Evolutionary conservation across 2,888 invertebrate species (phyloP), one percentile per base, ranked within the genome.

Genomic region (Calameuta pallipes): DNA sequence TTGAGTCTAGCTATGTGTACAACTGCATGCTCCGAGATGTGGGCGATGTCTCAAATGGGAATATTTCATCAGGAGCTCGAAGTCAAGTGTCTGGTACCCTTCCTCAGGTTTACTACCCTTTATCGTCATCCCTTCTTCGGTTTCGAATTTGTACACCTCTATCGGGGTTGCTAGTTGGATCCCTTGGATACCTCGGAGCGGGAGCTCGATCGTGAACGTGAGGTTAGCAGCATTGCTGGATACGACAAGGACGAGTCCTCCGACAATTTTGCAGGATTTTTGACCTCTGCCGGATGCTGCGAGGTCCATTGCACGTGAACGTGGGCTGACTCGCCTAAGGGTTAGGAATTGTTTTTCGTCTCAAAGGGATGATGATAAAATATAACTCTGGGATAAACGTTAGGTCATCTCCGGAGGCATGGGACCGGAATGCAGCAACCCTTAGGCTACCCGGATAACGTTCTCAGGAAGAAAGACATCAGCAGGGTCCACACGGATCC

Each of bases 21-120:
- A 86, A 83, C 84, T 83, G 86, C 85, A 84, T 83, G 84, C 86
- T 84, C 80, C 79, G 79, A 80, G 84, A 84, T 84, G 82, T 78
- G 80, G 83, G 83, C 83, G 82, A 81, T 81, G 83, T 56, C 41
- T 56, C 82, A 41, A 31, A 69, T 69, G 69, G 80, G 81, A 83
- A 83, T 85, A 85, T 85, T 87, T 85, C 83, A 84, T 83, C 83
- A 81, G 81, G 75, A 81, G 83, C 81, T 85, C 79, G 77, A 78
- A 77, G 85, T 84, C 80, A 84, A 80, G 79, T 78, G 34, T 37
- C 68, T 36, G 15, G 15, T 69, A 69, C 31, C 68, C 31, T 35
- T 15, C 75, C 56, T n/a, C 15, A 15, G 31, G 23, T 31, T 23
- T 56, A 23, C 41, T 23, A 56, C 41, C 41, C 41, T 56, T 56